Conservation (phyloP, 2,888 invertebrate genomes). For the Drosophila kokeensis region DNA sequence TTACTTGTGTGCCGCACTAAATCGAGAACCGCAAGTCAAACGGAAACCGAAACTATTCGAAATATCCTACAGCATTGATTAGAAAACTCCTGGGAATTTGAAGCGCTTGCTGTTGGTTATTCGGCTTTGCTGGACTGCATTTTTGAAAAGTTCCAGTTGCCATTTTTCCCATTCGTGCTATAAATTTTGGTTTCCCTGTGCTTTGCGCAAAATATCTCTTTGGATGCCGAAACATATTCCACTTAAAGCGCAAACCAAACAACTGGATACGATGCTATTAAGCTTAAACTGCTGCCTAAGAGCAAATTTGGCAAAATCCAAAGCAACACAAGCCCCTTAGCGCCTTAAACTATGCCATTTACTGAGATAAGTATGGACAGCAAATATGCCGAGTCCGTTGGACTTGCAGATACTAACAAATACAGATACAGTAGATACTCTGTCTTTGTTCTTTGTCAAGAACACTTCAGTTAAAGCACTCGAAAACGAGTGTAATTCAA, state of each 20-base stretch:
- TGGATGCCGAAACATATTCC: not conserved
- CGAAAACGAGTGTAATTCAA: not conserved
- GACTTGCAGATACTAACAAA: not conserved
- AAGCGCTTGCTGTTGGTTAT: slow-evolving; percentile 29
- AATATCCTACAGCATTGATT: slow-evolving; percentile 26
- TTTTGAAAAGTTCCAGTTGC: slow-evolving; percentile 5
- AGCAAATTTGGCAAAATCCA: not conserved
- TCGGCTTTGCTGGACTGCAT: slow-evolving; percentile 3
- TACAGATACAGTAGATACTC: not conserved
- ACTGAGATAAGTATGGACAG: not conserved
- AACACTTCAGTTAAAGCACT: not conserved
- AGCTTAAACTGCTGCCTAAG: not conserved
- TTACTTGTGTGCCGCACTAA: slow-evolving; percentile 5
- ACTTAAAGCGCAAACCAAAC: not conserved
- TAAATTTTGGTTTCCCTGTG: not conserved
- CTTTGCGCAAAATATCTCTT: not conserved
- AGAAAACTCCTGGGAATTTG: slow-evolving; percentile 40
- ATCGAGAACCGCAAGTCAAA: slow-evolving; percentile 42
- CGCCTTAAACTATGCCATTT: not conserved
- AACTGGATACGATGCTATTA: not conserved
- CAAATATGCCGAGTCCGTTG: not conserved
- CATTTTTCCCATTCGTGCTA: not conserved
- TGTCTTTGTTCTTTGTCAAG: not conserved
- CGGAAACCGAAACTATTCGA: slow-evolving; percentile 10
- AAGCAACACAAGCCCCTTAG: not conserved